Evolutionary conservation across 2,888 invertebrate species (phyloP), one percentile per base, ranked within the genome.

Genomic region (Trichopria drosophilae): DNA sequence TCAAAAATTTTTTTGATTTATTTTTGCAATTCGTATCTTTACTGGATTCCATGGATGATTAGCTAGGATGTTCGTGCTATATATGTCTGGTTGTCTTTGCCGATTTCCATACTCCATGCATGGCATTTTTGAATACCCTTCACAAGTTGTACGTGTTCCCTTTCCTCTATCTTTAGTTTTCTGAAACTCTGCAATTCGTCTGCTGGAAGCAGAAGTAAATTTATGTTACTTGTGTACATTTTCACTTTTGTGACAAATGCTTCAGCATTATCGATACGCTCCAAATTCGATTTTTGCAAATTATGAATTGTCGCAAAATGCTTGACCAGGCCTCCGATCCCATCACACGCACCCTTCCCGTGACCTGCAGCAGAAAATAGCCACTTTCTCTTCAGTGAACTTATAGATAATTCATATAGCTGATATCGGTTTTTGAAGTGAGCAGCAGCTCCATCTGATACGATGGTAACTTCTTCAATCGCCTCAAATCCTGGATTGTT

Each of bases 341-440:
- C 47, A 31, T 47, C 37, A 28, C 47, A 47, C 26, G 47, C 47
- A 29, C 47, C 47, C 29, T 47, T 47, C 13, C 47, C 47, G 20
- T 47, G 47, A 6, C 47, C 47, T 13, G 47, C 40, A 22, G 18
- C 37, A 29, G 47, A 47, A 22, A 47, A 47, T n/a, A 40, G 12
- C 47, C 47, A 47, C 24, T 40, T 39, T 16, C 29, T 47, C 18
- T 47, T 6, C 6, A 19, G n/a, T 29, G 3, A 31, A 32, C 31
- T 19, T 39, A 39, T 10, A 9, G n/a, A 22, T 9, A 44, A 16
- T 44, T 44, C 35, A 29, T 32, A 16, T 19, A 32, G 35, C 20
- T 45, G 36, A 36, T 19, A 45, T 6, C 45, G 36, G 24, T 45
- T 45, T 23, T 45, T 45, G 29, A 36, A 45, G 18, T 45, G 45